Conservation (phyloP, 2,888 invertebrate genomes). For the Lymantria monacha region DNA sequence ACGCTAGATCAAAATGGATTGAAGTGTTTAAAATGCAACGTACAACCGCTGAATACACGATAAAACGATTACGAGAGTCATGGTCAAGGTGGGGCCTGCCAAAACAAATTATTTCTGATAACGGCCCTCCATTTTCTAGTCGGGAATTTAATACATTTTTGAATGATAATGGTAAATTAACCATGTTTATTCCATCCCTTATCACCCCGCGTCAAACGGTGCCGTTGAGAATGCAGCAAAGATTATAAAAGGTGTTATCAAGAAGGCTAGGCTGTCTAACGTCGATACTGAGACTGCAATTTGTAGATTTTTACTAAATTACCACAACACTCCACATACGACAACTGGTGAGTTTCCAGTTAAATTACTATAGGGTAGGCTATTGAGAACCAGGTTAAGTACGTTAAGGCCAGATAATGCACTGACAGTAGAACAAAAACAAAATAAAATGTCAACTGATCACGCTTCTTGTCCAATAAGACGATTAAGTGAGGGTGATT, state of each 20-base stretch:
- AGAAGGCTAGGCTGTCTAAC: neutral
- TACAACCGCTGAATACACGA: neutral
- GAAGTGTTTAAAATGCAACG: neutral
- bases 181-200: neutral
- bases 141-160: too few relatives aligned
- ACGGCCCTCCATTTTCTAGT: neutral
- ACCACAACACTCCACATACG: neutral
- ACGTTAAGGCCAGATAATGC: neutral
- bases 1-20: neutral
- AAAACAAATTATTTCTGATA: neutral
- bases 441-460: neutral
- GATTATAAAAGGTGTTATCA: neutral
- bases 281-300: neutral
- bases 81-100: neutral
- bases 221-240: too few relatives aligned
- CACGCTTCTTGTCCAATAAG: neutral
- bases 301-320: neutral
- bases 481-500: constrained; percentile 9
- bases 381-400: neutral
- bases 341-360: neutral
- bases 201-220: neutral
- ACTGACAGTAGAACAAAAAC: neutral
- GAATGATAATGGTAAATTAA: neutral
- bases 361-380: neutral
- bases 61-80: neutral